A percentile compares a stretch with the other conserved stretches of the same genome.
Evolutionary conservation across 2,888 invertebrate genomes (phyloP).

Genomic region (Drosophila mimica): DNA sequence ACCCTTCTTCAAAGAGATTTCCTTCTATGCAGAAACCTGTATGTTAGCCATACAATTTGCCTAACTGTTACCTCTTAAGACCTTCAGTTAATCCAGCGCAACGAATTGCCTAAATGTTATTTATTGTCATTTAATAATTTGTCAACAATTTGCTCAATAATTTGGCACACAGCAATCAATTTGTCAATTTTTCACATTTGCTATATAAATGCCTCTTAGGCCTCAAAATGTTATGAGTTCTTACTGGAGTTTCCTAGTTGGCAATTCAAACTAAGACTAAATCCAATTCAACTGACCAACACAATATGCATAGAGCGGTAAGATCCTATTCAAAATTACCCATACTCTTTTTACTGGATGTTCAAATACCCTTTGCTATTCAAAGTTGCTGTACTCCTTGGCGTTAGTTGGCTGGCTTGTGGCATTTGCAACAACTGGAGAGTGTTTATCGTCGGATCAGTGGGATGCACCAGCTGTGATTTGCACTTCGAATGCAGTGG

Average conservation of each 20-base stretch:
- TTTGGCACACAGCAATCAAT: conserved; percentile 32
- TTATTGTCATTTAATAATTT: conserved; percentile 38
- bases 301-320: conserved; percentile 64
- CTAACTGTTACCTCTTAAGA: conserved; percentile 39
- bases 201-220: conserved; percentile 62
- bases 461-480: not conserved
- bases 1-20: not conserved
- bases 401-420: conserved; percentile 48
- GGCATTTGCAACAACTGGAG: conserved; percentile 22
- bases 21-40: not conserved
- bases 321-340: conserved; percentile 5
- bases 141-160: conserved; percentile 30
- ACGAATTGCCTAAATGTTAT: conserved; percentile 34
- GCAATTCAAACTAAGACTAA: conserved; percentile 77
- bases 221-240: conserved; percentile 66
- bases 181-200: conserved; percentile 38
- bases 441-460: not conserved
- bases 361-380: not conserved
- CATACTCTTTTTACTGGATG: not conserved
- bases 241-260: conserved; percentile 69
- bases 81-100: conserved; percentile 61
- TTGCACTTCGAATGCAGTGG: not conserved
- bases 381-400: conserved; percentile 62
- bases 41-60: conserved; percentile 8
- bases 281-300: conserved; percentile 54